A percentile compares a stretch with the other conserved stretches of the same genome.
Conservation (phyloP, 2,797 vertebrate genomes). For the Rhinoraja longicauda region DNA sequence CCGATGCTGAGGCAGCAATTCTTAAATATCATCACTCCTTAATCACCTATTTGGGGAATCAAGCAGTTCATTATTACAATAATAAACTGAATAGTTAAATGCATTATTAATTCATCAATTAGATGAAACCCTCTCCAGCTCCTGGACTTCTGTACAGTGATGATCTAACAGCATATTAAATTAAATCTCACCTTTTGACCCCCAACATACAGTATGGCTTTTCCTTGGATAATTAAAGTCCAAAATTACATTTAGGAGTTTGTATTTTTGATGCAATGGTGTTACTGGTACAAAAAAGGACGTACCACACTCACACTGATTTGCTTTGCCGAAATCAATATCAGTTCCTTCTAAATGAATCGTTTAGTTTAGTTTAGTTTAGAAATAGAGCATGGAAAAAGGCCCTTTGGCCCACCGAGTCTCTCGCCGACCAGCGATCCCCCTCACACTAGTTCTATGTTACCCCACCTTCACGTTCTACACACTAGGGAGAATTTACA, state of each 20-base stretch:
- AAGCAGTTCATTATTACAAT: constrained; percentile 7
- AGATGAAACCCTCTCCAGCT: constrained; percentile 5
- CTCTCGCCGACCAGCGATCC: no score
- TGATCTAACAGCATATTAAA: background rate
- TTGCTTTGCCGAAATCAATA: background rate
- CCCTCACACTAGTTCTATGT: no score
- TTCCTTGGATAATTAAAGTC: background rate
- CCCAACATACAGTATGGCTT: background rate
- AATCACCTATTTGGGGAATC: constrained; percentile 24
- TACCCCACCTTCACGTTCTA: no score
- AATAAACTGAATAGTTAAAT: constrained; percentile 25
- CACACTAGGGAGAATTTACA: no score
- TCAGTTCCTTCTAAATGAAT: background rate
- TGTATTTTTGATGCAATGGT: background rate
- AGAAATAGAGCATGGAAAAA: background rate
- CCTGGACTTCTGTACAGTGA: background rate
- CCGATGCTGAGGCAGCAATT: constrained; percentile 10
- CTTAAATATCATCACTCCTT: constrained; percentile 27
- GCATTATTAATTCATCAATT: constrained; percentile 31
- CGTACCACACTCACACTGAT: background rate
- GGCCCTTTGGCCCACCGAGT: no score
- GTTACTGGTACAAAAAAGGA: background rate
- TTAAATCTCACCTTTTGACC: background rate
- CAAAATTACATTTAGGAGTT: background rate
- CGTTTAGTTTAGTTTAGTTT: background rate